phyloP scores from a whole-genome alignment of 2,888 invertebrate species.

The Odiellus spinosus region DNA sequence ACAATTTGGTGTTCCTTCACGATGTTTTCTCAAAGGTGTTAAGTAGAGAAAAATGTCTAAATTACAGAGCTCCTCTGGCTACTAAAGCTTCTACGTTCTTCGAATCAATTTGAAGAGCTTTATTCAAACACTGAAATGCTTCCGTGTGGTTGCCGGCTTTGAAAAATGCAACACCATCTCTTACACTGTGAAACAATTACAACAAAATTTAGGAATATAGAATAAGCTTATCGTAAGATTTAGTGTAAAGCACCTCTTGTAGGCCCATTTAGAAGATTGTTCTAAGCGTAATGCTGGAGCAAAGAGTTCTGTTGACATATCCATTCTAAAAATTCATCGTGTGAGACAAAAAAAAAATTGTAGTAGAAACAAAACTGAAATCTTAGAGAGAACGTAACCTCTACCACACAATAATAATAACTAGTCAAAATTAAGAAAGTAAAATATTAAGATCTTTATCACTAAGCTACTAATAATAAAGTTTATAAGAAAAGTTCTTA shows the following conservation, averaged over 20 bases:
- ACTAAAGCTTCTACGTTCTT: constrained; percentile 82
- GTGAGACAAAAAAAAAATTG: neutral
- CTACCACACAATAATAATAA: no score
- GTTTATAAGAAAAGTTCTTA: no score
- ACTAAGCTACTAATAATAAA: no score
- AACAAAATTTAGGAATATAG: neutral
- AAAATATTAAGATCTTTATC: no score
- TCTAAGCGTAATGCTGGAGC: constrained; percentile 9
- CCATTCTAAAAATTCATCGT: constrained; percentile 3
- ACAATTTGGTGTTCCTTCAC: neutral
- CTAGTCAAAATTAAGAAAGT: no score
- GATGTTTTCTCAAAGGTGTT: neutral
- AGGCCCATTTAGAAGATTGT: constrained; percentile 14
- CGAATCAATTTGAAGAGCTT: constrained; percentile 78
- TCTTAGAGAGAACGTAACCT: no score
- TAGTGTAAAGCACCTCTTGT: constrained; percentile 5
- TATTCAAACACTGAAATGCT: constrained; percentile 84
- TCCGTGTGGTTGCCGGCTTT: constrained; percentile 83
- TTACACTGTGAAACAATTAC: constrained; percentile 43
- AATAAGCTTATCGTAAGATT: neutral
- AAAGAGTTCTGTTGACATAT: constrained; percentile 5
- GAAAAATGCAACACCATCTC: constrained; percentile 89
- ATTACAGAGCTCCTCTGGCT: constrained; percentile 66
- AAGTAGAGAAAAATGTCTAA: neutral
- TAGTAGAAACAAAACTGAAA: no score